These are phyloP conservation scores for Molossus alvarezi DNA, from an alignment of 2,797 vertebrate genomes.

Conservation along the genomic window DNA sequence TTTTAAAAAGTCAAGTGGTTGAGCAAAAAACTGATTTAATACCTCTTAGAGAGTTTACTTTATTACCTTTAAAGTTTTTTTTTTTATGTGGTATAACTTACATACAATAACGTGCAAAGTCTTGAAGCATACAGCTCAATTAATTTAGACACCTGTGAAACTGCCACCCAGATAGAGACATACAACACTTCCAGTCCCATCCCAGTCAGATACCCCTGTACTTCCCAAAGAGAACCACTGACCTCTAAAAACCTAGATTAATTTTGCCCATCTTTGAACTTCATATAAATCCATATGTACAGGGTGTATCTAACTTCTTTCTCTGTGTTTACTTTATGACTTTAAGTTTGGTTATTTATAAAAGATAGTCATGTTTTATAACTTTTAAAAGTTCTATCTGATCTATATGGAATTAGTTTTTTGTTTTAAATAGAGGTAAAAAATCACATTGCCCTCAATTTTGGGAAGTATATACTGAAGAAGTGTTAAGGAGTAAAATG, in stretches of 20 bases:
- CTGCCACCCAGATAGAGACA: not conserved
- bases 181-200: not conserved
- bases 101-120: not conserved
- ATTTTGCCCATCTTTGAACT: slow-evolving; percentile 36
- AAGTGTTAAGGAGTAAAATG: slow-evolving; percentile 43
- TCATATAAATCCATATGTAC: not conserved
- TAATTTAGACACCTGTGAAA: not conserved
- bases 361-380: slow-evolving; percentile 13
- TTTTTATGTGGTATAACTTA: not conserved
- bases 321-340: slow-evolving; percentile 26
- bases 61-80: slow-evolving; percentile 7
- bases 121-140: not conserved
- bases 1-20: slow-evolving; percentile 20
- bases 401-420: not conserved
- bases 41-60: not conserved
- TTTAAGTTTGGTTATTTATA: slow-evolving; percentile 57
- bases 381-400: slow-evolving; percentile 8
- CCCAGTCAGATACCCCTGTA: not conserved
- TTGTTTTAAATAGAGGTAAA: slow-evolving; percentile 45
- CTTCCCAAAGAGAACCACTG: not conserved
- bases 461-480: slow-evolving; percentile 1
- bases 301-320: slow-evolving; percentile 37
- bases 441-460: slow-evolving; percentile 34
- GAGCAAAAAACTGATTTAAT: slow-evolving; percentile 41
- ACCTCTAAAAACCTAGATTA: not conserved